Evolutionary conservation across 1,140 invertebrate genomes (phyloP), one percentile per base, ranked within the genome.

Genomic region (Parapsyche elsis): DNA sequence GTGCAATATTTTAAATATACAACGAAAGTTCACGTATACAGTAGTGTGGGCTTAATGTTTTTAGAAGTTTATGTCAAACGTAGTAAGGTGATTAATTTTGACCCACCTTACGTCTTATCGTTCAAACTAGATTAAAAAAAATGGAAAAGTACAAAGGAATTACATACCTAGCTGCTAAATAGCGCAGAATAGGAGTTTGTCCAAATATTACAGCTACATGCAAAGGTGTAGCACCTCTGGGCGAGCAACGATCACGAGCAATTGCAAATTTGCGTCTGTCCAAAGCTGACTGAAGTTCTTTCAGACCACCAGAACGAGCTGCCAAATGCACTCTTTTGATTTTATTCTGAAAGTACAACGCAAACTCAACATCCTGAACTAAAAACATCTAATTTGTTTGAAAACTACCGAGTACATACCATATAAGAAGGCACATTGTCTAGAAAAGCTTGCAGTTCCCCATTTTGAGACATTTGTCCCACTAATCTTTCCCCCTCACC

Each of bases 181-280:
- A 93, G 84, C 90, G 90, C 38, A 91, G 87, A 80, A 91, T 90
- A 84, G 92, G 91, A 10, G 93, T 94, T 85, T 94, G 92, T 30
- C 94, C 94, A 87, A 94, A 95, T 78, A 98, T 91, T 0, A 95
- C 94, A 9, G 97, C 96, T 71, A 97, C 97, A 87, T 99, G 98
- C 49, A 99, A 88, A 1, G 97, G 95, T 0, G 96, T 97, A 24
- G 96, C 93, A n/a, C 96, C 95, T 84, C 95, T 93, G 45, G 95
- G 91, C 59, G 94, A 94, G 81, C 92, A 90, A 74, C 91, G 90
- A 87, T 98, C 95, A 83, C 94, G 92, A 7, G 96, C 95, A 57
- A 96, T 91, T 9, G 96, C 96, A 85, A 98, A 95, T 91, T 97
- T 96, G 85, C 96, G 94, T 76, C 96, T 88, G 88, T 98, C 96